Conservation (phyloP, 2,113 vertebrate genomes). For the Climacteris rufus region DNA sequence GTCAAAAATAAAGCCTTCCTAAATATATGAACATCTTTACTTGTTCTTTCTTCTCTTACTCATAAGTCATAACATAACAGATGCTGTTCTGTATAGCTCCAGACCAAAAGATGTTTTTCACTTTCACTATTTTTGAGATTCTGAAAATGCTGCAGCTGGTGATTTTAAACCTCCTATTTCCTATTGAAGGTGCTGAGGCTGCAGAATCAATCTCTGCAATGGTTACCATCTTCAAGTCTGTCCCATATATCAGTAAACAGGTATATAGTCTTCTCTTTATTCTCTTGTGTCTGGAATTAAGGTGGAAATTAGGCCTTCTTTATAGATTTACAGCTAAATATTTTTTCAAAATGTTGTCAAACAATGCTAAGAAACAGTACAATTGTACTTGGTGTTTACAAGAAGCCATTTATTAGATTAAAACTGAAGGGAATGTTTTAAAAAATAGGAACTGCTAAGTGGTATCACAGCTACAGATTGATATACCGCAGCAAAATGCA, state of each 20-base stretch:
- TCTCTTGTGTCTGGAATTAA: neutral
- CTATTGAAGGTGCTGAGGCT: conserved; percentile 1
- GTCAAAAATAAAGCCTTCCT: neutral
- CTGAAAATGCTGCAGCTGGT: neutral
- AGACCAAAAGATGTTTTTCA: neutral
- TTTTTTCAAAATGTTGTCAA: neutral
- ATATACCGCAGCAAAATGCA: neutral
- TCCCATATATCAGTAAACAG: neutral
- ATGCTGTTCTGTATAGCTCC: neutral
- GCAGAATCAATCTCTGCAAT: neutral
- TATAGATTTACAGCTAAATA: neutral
- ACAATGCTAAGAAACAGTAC: neutral
- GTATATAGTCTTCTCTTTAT: neutral
- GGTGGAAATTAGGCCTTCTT: neutral
- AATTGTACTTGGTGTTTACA: neutral
- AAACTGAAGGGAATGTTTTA: neutral
- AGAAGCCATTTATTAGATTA: neutral
- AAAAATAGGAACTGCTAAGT: neutral
- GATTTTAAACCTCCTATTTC: conserved; percentile 2
- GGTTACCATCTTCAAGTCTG: neutral
- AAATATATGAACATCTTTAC: neutral
- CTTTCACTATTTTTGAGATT: neutral
- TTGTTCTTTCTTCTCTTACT: neutral
- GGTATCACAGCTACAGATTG: neutral
- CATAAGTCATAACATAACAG: neutral